These are phyloP conservation scores for Willowsia nigromaculata DNA, from an alignment of 2,888 invertebrate species.

Conservation along the genomic window DNA sequence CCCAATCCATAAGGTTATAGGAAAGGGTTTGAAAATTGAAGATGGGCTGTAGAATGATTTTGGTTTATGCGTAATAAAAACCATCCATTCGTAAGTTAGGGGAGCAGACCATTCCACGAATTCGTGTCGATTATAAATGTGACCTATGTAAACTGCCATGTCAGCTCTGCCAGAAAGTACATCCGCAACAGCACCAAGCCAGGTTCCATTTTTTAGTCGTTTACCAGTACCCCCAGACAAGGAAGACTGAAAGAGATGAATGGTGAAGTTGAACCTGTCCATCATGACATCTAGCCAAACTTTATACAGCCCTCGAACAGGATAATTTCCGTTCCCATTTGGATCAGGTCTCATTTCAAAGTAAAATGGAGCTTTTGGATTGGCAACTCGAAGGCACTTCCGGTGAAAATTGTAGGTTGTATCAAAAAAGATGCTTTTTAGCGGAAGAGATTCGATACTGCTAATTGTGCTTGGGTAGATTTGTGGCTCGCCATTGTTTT, in stretches of 20 bases:
- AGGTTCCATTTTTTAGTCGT: conserved; percentile 47
- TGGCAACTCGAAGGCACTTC: conserved; percentile 36
- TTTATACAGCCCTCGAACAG: conserved; percentile 52
- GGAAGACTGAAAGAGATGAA: conserved; percentile 25
- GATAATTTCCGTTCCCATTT: background rate
- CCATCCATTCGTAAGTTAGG: conserved; percentile 48
- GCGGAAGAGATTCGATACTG: background rate
- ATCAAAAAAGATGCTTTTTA: background rate
- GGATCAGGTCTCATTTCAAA: conserved; percentile 52
- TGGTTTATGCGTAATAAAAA: conserved; percentile 54
- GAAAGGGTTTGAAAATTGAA: conserved; percentile 56
- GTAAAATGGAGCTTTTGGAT: conserved; percentile 46
- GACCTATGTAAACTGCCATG: conserved; percentile 27
- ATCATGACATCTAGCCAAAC: conserved; percentile 54
- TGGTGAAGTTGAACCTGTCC: conserved; percentile 44
- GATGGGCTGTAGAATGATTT: conserved; percentile 1
- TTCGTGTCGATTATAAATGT: conserved; percentile 35
- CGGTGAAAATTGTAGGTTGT: conserved; percentile 37
- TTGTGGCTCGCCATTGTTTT: conserved; percentile 24
- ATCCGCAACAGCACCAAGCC: conserved; percentile 50
- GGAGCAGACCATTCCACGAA: conserved; percentile 47
- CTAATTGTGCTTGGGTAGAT: background rate
- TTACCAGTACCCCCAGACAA: conserved; percentile 48
- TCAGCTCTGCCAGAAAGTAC: conserved; percentile 38
- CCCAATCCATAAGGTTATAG: conserved; percentile 14